Evolutionary conservation across 2,797 vertebrate genomes (phyloP).

Genomic region (Acanthurus leucopareius): DNA sequence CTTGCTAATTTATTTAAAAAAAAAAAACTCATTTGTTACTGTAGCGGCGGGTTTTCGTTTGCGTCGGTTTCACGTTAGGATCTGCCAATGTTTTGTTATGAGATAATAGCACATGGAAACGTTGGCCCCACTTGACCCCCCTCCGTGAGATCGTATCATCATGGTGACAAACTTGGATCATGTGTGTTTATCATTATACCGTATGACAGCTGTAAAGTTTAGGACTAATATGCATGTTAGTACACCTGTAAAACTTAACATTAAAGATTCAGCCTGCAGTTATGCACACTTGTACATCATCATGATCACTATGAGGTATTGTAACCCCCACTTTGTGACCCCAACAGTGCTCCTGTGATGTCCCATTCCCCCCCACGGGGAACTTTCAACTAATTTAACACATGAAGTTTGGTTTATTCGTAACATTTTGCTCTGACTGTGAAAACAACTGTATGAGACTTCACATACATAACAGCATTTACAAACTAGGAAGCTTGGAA

Average conservation of each 20-base stretch:
- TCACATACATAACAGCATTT: no score
- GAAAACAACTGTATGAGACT: no score
- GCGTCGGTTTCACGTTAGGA: not conserved
- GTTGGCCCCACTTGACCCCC: not conserved
- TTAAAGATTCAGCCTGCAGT: not conserved
- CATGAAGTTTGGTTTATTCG: no score
- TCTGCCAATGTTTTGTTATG: not conserved
- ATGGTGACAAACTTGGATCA: not conserved
- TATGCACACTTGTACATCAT: not conserved
- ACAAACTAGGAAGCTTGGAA: no score
- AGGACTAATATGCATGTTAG: not conserved
- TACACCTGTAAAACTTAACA: not conserved
- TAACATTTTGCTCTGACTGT: no score
- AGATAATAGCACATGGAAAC: not conserved
- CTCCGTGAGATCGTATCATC: not conserved
- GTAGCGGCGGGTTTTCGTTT: not conserved
- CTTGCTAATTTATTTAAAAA: constrained; percentile 25
- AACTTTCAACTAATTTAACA: no score
- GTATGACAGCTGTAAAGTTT: not conserved
- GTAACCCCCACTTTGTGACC: no score
- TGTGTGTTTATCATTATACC: not conserved
- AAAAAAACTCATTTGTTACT: no score
- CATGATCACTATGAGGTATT: no score
- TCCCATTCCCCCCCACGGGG: no score
- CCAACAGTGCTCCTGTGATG: no score